These are phyloP conservation scores for Arion vulgaris DNA, from an alignment of 1,140 invertebrate species.

Conservation along the genomic window DNA sequence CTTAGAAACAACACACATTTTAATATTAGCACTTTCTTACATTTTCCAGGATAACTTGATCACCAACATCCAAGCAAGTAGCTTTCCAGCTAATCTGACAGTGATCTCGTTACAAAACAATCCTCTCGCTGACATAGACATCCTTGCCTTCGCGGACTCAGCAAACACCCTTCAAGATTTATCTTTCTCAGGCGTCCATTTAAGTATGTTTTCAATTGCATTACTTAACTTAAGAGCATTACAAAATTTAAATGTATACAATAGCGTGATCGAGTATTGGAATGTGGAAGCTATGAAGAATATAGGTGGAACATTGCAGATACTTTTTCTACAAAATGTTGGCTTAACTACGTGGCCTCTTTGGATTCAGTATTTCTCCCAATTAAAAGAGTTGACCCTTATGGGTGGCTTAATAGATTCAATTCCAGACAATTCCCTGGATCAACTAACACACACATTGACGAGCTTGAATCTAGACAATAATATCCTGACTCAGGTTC, in stretches of 20 bases:
- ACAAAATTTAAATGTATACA: neutral
- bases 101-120: neutral
- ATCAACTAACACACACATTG: neutral
- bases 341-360: neutral
- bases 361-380: constrained; percentile 10
- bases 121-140: neutral
- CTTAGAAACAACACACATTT: too few species aligned
- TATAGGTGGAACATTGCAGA: neutral
- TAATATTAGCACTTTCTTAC: too few species aligned
- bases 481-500: neutral
- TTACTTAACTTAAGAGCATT: neutral
- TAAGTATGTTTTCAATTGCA: neutral
- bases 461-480: neutral
- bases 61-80: neutral
- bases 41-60: neutral
- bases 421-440: neutral
- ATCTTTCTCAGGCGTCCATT: neutral
- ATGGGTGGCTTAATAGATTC: neutral
- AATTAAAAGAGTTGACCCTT: neutral
- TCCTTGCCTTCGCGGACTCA: neutral
- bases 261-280: neutral
- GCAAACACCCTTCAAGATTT: neutral
- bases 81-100: neutral
- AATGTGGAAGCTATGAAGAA: neutral
- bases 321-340: neutral